Conservation (phyloP, 2,888 invertebrate species). For the Drosophila fungiperda region DNA sequence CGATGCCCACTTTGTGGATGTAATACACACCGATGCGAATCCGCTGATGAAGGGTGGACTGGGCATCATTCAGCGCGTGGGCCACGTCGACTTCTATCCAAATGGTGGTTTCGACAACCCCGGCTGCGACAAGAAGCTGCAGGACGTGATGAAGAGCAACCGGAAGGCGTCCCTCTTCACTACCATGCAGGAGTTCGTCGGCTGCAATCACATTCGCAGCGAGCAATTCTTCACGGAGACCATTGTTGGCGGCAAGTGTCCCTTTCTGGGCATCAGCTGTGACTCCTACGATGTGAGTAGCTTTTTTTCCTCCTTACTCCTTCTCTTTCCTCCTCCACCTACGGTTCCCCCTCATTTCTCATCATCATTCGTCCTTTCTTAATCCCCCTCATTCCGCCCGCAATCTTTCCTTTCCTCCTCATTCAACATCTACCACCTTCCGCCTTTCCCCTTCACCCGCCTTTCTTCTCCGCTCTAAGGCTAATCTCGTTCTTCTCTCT, state of each 20-base stretch:
- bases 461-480: not conserved
- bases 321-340: not conserved
- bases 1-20: constrained; percentile 95
- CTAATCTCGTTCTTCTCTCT: not conserved
- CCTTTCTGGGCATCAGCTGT: constrained; percentile 92
- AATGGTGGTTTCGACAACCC: constrained; percentile 94
- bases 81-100: constrained; percentile 96
- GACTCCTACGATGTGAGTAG: constrained; percentile 89
- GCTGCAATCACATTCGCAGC: constrained; percentile 95
- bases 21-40: constrained; percentile 94
- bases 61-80: constrained; percentile 92
- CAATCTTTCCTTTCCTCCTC: no score
- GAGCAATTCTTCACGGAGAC: constrained; percentile 94
- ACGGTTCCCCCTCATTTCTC: no score
- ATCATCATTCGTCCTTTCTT: no score
- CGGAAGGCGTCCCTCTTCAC: constrained; percentile 88
- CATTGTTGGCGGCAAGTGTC: constrained; percentile 91
- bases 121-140: constrained; percentile 88
- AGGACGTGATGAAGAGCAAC: constrained; percentile 87
- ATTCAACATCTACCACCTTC: not conserved
- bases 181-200: constrained; percentile 87
- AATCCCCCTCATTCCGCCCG: no score
- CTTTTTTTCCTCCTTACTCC: not conserved
- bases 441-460: not conserved
- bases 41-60: constrained; percentile 91